Evolutionary conservation across 2,797 vertebrate genomes (phyloP), one percentile per base, ranked within the genome.

Genomic region (Sphaeramia orbicularis): DNA sequence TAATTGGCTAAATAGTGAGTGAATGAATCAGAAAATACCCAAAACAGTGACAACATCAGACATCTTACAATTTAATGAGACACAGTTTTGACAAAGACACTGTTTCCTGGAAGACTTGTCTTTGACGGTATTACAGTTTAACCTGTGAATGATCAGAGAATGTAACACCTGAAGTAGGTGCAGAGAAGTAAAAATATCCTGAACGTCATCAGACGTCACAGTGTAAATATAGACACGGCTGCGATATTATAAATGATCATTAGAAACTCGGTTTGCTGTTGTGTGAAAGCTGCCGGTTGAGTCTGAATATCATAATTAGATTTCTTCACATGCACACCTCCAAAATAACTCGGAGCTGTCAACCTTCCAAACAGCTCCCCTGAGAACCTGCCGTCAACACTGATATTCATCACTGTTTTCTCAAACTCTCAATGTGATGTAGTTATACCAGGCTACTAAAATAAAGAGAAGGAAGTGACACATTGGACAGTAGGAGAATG

Each of bases 311-410:
- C 61, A 57, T 52, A 62, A 56, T 52, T 56, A 24, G 15, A 79
- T 70, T 67, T 50, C 45, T 56, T 36, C 69, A 74, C 38, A 42
- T 42, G 21, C 16, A 57, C 13, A 21, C 18, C 12, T 61, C 37
- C 30, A 63, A 53, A 78, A 65, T 67, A 63, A 50, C 71, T 64
- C 30, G 14, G 19, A 69, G 69, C 63, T 37, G 67, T 71, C 58
- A 74, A 10, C 21, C 18, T 18, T 43, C 47, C 14, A 36, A 6
- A 35, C 9, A 12, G 16, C 27, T 65, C 64, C 49, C 1, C 53
- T 49, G 48, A 43, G 63, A 62, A 59, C 55, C 54, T 61, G 69
- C 74, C 58, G 76, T 59, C 75, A 68, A 18, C 59, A 38, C 18
- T n/a, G 27, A 64, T 42, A 38, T 1, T 60, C 53, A 48, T 6